Conservation (phyloP, 2,888 invertebrate species). For the Ochropleura plecta region DNA sequence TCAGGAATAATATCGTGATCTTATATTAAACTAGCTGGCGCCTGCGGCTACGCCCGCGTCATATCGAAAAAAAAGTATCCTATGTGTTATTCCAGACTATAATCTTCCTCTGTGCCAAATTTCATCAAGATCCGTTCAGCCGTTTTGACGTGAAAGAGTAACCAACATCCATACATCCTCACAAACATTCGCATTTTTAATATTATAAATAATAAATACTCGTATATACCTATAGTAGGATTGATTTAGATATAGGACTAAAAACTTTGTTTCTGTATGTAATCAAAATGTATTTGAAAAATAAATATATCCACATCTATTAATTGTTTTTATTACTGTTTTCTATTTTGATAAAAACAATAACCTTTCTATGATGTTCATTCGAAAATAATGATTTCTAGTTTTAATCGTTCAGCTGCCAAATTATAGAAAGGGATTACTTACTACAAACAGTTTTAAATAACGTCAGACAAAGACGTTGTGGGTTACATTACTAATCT, state of each 20-base stretch:
- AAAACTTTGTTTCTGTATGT: constrained; percentile 8
- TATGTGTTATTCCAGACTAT: no score
- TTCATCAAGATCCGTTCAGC: no score
- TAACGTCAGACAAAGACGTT: constrained; percentile 32
- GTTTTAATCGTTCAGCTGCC: constrained; percentile 1
- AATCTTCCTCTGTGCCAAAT: no score
- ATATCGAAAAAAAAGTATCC: no score
- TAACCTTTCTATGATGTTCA: background rate
- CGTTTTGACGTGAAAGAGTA: no score
- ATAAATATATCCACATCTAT: background rate
- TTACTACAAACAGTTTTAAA: constrained; percentile 24
- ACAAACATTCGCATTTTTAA: no score
- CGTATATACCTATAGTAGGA: background rate
- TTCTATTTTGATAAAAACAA: constrained; percentile 7
- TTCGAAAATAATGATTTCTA: constrained; percentile 7
- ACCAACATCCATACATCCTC: no score
- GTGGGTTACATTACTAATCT: constrained; percentile 32
- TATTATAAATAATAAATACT: no score
- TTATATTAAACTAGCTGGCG: no score
- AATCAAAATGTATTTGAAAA: background rate
- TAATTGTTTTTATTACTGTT: background rate
- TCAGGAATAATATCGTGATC: no score
- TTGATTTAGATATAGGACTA: constrained; percentile 10
- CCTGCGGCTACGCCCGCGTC: no score
- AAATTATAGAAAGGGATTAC: constrained; percentile 29